These are phyloP conservation scores for Cotesia glomerata DNA, from an alignment of 1,140 invertebrate species.

Conservation along the genomic window DNA sequence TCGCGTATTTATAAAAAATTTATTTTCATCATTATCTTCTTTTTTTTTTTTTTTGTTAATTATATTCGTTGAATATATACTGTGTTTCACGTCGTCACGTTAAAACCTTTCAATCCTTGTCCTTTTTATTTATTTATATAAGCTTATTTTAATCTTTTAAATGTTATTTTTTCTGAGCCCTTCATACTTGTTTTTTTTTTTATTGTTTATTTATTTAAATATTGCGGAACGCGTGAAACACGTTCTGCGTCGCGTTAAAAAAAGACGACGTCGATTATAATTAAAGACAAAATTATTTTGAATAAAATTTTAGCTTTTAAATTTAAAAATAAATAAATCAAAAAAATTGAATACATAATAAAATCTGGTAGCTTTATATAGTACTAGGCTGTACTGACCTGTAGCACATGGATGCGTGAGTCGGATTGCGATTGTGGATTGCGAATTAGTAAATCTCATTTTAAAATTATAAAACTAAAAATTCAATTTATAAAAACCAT, in stretches of 20 bases:
- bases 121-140: background rate
- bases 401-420: slow-evolving; percentile 65
- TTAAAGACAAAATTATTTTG: background rate
- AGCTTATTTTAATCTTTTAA: background rate
- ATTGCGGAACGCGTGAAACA: slow-evolving; percentile 28
- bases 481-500: slow-evolving; percentile 17
- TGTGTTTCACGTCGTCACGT: slow-evolving; percentile 29
- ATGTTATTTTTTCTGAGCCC: background rate
- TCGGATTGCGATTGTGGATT: slow-evolving; percentile 51
- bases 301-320: background rate
- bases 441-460: slow-evolving; percentile 34
- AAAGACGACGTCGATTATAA: slow-evolving; percentile 20
- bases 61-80: slow-evolving; percentile 22
- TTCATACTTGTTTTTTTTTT: background rate
- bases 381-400: slow-evolving; percentile 64
- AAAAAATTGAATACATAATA: slow-evolving; percentile 15
- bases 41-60: slow-evolving; percentile 18
- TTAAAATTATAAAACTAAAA: slow-evolving; percentile 29
- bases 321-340: background rate
- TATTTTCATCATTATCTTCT: background rate
- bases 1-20: slow-evolving; percentile 14
- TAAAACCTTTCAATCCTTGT: background rate
- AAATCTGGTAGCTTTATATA: slow-evolving; percentile 57
- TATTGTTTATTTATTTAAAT: background rate
- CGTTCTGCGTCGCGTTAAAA: slow-evolving; percentile 20